Evolutionary conservation across 2,113 vertebrate species (phyloP), one percentile per base, ranked within the genome.

Genomic region (Thermophis baileyi): DNA sequence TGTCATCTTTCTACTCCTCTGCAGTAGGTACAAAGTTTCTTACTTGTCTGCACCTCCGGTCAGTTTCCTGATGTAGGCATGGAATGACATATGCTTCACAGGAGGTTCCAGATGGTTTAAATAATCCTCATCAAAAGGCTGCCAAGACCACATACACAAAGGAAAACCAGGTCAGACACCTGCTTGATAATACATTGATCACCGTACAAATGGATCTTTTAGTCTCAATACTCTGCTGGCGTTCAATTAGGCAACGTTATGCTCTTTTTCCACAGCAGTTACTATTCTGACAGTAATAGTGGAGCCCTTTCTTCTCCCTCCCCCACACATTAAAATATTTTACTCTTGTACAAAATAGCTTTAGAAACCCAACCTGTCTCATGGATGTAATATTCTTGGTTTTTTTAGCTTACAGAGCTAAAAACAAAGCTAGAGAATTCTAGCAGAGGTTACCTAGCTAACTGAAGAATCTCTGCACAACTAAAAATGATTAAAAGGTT

Each of bases 11-110:
- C 89, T 90, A 93, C 92, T 92, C 92, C 94, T 93, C 92, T 22
- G 44, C 4, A 90, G 88, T 94, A 2, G 46, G 60, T 14, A 25
- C 49, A 40, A 44, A 60, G 89, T 49, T 90, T 47, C 99, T 98
- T 96, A 99, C 99, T 99, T 99, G 97, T 99, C 99, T 0, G 99
- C 98, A 35, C 99, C 99, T 25, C 99, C 99, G 0, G 99, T 99
- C 97, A 99, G 98, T 97, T 99, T 99, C 94, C 99, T 99, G 96
- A 99, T 99, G 96, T 99, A 99, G 90, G 99, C 99, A 92, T 99
- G 99, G 98, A 99, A 99, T 92, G 99, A 99, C 99, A 99, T 99
- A 96, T 99, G 99, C 97, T 99, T 99, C 96, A 99, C 99, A 0
- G 99, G 99, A 18, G 99, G 99, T 96, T 99, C 99, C 24, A 99